Evolutionary conservation across 2,888 invertebrate species (phyloP), one percentile per base, ranked within the genome.

Genomic region (Coelinius sp.): DNA sequence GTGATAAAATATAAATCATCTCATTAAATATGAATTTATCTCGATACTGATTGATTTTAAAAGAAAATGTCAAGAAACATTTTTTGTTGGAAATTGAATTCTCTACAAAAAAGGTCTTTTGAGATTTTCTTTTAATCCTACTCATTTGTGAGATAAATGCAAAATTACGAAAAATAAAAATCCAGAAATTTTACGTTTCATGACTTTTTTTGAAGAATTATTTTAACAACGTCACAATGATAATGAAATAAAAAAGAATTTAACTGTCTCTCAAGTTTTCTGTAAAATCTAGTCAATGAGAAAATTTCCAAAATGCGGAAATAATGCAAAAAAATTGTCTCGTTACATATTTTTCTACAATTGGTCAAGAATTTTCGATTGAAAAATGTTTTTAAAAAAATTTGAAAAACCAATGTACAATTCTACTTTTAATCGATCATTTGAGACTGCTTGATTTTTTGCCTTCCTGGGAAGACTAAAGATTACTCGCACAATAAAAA

Each of bases 221-320:
- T 74, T 74, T 73, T 75, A 44, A 76, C 53, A 59, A 73, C 75
- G 35, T 67, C 70, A 65, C 71, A 66, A 65, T 63, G 73, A 56
- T 27, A 66, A 68, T 46, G 41, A 68, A 72, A 69, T 22, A 35
- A 65, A 14, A n/a, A 73, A 66, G 25, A 68, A 67, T 65, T 38
- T 38, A 68, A 67, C 53, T 67, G 63, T 25, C 66, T 59, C 38
- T 67, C 63, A 62, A 69, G 10, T 59, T 69, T 62, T 73, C 62
- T 46, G 12, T 31, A 20, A 70, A 41, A 67, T 56, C 62, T 44
- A 67, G 35, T 38, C 49, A 31, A 67, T 8, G 38, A 67, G 22
- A 52, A 22, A 46, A 44, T 53, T 25, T 56, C n/a, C 17, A 35
- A 71, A 22, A 56, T 53, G n/a, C n/a, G n/a, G n/a, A n/a, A 53